These are phyloP conservation scores for Acipenser ruthenus DNA, from an alignment of 2,797 vertebrate genomes.

Conservation along the genomic window DNA sequence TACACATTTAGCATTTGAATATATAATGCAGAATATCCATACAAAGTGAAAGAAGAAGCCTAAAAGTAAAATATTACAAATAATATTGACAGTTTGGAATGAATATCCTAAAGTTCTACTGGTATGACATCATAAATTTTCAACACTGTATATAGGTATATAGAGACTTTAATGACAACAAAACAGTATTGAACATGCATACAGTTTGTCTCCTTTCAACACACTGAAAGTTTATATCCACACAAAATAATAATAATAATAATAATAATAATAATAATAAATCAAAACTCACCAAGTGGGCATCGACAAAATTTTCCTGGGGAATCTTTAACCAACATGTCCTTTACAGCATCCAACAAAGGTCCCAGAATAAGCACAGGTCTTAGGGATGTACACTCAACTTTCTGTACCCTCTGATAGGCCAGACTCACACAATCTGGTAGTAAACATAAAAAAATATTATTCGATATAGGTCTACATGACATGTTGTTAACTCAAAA, in stretches of 20 bases:
- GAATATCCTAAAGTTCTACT: too few species aligned
- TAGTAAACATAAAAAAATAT: background rate
- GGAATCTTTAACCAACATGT: constrained; percentile 84
- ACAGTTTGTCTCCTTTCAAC: too few species aligned
- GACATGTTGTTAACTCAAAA: background rate
- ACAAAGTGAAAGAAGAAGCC: background rate
- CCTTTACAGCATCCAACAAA: constrained; percentile 83
- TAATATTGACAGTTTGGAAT: too few species aligned
- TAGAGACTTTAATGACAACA: too few species aligned
- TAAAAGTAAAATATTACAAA: too few species aligned
- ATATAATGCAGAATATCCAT: background rate
- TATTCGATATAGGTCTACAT: background rate
- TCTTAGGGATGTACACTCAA: constrained; percentile 75
- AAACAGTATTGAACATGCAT: too few species aligned
- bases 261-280: background rate
- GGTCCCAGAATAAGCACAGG: constrained; percentile 87
- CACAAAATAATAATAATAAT: background rate
- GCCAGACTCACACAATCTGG: constrained; percentile 77
- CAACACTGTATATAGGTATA: too few species aligned
- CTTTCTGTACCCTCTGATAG: constrained; percentile 90
- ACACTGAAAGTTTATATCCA: too few species aligned
- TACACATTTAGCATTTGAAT: too few species aligned
- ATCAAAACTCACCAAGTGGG: constrained; percentile 70
- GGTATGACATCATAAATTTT: too few species aligned
- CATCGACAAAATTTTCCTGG: constrained; percentile 86